Base-by-base conservation (phyloP, 2,888 invertebrate species). In the Lochmaea capreae region DNA sequence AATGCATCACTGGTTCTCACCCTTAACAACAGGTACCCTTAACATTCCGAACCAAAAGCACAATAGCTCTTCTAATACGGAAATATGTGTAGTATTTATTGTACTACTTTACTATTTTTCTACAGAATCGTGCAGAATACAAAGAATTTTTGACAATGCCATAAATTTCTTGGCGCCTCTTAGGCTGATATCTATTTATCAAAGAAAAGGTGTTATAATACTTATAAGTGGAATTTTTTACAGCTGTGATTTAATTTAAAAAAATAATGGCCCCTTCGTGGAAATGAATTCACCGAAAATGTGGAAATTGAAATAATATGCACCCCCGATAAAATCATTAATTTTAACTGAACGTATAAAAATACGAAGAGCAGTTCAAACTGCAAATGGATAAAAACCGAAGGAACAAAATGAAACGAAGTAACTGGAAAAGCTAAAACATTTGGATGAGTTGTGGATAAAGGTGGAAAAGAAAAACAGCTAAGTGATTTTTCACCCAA, bases 61-160 rank as follows among this genome's bases (percentile, higher is more conserved):
- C 70, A 70, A 70, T 70, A 61, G 42, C 16, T 39, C 18, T 42
- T 57, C 42, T 70, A 70, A 63, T 65, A 70, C 70, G 70, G 70
- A 70, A 70, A 63, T 61, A 49, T 63, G 70, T 63, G 63, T 70
- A 70, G 63, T 52, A 70, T 70, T 70, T 57, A 69, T 69, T 69
- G 52, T 69, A 61, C 26, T 61, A 63, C 39, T 63, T 43, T 70
- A 70, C 70, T 70, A 70, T 70, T 70, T 70, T 70, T 70, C 70
- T 14, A 42, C 57, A 18, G 42, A 70, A 70, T 63, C 70, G 70
- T 70, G 70, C 54, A 57, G 39, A 33, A 65, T 65, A 70, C 70
- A 70, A 70, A 70, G 70, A 62, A 54, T 57, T 70, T 70, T 70
- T 63, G 70, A 70, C 70, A 70, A 70, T 54, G 49, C 70, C 22